Percentiles rank a stretch among this genome's conserved stretches.
Conservation (phyloP, 2,113 vertebrate species). For the Callorhinus ursinus region DNA sequence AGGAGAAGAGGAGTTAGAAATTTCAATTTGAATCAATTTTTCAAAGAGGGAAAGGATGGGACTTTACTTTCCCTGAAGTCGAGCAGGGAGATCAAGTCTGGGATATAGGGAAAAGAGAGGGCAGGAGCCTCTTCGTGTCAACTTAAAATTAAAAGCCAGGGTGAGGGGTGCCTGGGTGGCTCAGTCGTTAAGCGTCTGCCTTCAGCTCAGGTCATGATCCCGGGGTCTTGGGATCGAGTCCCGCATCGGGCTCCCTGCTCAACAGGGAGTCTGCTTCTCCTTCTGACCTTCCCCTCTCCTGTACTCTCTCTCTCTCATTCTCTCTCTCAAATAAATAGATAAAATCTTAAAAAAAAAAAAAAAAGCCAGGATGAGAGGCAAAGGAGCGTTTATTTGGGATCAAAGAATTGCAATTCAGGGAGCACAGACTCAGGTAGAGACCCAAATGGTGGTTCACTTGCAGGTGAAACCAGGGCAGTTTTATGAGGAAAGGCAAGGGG, state of each 20-base stretch:
- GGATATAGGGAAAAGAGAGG: rapidly evolving
- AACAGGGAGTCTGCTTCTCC: too few species aligned
- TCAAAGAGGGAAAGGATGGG: neutral
- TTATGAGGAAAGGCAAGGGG: neutral
- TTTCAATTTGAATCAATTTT: neutral
- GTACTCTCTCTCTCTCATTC: too few species aligned
- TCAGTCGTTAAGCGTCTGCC: too few species aligned
- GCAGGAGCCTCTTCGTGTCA: neutral
- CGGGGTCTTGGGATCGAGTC: too few species aligned
- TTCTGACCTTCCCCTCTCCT: too few species aligned
- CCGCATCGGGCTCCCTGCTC: too few species aligned
- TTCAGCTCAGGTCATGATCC: too few species aligned
- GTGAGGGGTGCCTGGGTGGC: too few species aligned
- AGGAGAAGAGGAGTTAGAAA: neutral
- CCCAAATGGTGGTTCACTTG: neutral
- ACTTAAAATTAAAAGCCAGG: neutral
- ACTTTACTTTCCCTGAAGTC: neutral
- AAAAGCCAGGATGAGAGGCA: neutral
- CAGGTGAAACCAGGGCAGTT: neutral
- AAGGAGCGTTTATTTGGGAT: neutral
- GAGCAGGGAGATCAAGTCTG: neutral
- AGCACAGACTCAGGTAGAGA: neutral
- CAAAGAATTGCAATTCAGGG: neutral
- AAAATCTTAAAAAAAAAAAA: too few species aligned
- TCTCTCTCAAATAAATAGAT: too few species aligned